Percentiles rank a stretch among this genome's conserved stretches.
phyloP scores from a whole-genome alignment of 2,888 invertebrate genomes.

The Ypsolopha sequella region DNA sequence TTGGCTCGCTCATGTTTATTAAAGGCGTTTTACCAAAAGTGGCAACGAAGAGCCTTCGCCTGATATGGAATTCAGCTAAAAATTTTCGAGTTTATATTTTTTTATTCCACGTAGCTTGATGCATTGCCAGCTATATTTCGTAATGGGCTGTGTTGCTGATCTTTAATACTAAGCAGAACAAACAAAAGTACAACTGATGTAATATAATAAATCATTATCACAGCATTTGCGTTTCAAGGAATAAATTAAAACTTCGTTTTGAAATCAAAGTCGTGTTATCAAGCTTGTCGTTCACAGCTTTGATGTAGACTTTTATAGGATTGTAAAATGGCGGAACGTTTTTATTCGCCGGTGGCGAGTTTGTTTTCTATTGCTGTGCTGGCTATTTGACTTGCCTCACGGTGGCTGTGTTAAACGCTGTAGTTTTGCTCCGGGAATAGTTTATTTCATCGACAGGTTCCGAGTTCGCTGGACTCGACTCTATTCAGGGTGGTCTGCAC shows the following conservation, averaged over 20 bases:
- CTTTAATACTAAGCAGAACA: constrained; percentile 1
- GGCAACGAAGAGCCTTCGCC: constrained; percentile 16
- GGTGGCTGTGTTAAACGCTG: constrained; percentile 31
- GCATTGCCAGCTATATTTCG: neutral
- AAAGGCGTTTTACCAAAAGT: constrained; percentile 18
- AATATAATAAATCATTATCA: constrained; percentile 1
- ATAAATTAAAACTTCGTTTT: constrained; percentile 9
- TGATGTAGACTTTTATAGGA: constrained; percentile 38
- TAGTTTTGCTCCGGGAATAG: constrained; percentile 27
- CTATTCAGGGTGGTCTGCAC: constrained; percentile 34
- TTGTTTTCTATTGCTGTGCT: constrained; percentile 22
- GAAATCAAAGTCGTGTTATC: constrained; percentile 15
- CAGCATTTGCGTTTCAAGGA: constrained; percentile 13
- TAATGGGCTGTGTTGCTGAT: neutral
- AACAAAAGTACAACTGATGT: neutral
- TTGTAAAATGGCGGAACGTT: constrained; percentile 38
- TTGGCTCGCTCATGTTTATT: constrained; percentile 26
- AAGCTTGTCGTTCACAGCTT: constrained; percentile 14
- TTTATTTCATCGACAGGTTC: constrained; percentile 35
- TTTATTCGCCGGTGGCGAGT: constrained; percentile 27
- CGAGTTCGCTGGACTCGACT: constrained; percentile 25
- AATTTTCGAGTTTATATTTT: neutral
- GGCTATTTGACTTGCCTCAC: constrained; percentile 20
- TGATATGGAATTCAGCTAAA: constrained; percentile 15
- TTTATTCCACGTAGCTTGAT: neutral